These are phyloP conservation scores for Pempheris klunzingeri DNA, from an alignment of 2,797 vertebrate genomes.

Conservation along the genomic window DNA sequence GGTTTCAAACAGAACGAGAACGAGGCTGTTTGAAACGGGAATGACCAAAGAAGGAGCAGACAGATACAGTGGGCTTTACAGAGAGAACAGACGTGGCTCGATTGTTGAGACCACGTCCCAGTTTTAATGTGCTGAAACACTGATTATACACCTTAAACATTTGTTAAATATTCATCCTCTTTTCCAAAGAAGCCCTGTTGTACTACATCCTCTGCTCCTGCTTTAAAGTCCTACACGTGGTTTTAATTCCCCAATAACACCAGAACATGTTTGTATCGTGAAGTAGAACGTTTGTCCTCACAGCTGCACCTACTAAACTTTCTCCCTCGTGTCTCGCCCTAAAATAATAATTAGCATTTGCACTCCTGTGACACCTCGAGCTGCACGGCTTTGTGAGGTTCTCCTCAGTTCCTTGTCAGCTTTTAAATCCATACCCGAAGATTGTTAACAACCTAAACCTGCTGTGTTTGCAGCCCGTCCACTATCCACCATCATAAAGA, in stretches of 20 bases:
- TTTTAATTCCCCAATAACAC: conserved; percentile 32
- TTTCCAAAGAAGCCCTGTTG: neutral
- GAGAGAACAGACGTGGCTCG: neutral
- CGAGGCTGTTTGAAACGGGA: conserved; percentile 47
- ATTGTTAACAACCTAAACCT: conserved; percentile 30
- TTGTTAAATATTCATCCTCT: neutral
- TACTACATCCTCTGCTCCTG: conserved; percentile 56
- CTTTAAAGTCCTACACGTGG: conserved; percentile 26
- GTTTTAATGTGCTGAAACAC: neutral
- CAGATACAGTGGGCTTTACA: conserved; percentile 6
- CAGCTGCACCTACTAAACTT: conserved; percentile 19
- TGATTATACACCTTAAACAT: neutral
- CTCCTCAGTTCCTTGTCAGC: conserved; percentile 5
- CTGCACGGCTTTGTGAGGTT: conserved; percentile 15
- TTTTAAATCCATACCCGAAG: conserved; percentile 19
- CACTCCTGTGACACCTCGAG: conserved; percentile 24
- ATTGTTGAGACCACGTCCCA: neutral
- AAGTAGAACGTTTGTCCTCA: neutral
- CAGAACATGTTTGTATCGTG: conserved; percentile 7
- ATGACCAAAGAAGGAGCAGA: conserved; percentile 59
- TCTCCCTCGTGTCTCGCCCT: conserved; percentile 37
- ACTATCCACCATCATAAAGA: conserved; percentile 95
- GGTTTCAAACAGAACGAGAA: conserved; percentile 35
- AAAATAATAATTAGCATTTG: conserved; percentile 26
- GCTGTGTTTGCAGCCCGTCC: conserved; percentile 85